A percentile compares a stretch with the other conserved stretches of the same genome.
Conservation (phyloP, 2,797 vertebrate genomes). For the Threskiornis aethiopicus region DNA sequence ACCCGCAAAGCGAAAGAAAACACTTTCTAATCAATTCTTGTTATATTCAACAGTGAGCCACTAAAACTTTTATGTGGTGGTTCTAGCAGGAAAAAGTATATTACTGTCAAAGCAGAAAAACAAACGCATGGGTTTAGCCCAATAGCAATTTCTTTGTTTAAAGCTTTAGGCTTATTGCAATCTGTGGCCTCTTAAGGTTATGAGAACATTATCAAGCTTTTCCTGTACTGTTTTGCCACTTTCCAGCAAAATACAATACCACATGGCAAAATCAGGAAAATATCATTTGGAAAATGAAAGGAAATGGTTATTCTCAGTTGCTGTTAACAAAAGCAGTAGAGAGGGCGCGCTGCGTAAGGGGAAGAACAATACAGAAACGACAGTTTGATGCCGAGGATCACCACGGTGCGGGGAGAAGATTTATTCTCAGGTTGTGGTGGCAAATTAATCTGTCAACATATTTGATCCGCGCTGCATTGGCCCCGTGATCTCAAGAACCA, state of each 20-base stretch:
- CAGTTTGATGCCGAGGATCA: neutral
- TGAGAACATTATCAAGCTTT: neutral
- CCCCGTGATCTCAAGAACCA: neutral
- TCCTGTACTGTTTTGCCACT: neutral
- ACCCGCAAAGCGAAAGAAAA: neutral
- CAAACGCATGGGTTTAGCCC: neutral
- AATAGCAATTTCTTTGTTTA: neutral
- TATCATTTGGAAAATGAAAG: neutral
- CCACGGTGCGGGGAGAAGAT: rapidly evolving
- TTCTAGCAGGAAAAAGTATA: neutral
- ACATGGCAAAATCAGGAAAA: neutral
- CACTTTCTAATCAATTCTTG: neutral
- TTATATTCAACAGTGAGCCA: neutral
- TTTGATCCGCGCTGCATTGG: neutral
- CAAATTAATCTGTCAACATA: neutral
- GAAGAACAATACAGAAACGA: neutral
- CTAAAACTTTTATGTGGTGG: neutral
- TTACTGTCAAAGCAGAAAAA: neutral
- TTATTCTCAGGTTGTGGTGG: neutral
- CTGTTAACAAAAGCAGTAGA: neutral
- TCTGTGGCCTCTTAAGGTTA: neutral
- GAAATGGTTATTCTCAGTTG: neutral
- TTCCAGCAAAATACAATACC: neutral
- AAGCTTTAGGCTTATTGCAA: neutral
- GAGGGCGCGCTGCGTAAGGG: neutral